Evolutionary conservation across 2,888 invertebrate genomes (phyloP).

Genomic region (Schizaphis graminum): DNA sequence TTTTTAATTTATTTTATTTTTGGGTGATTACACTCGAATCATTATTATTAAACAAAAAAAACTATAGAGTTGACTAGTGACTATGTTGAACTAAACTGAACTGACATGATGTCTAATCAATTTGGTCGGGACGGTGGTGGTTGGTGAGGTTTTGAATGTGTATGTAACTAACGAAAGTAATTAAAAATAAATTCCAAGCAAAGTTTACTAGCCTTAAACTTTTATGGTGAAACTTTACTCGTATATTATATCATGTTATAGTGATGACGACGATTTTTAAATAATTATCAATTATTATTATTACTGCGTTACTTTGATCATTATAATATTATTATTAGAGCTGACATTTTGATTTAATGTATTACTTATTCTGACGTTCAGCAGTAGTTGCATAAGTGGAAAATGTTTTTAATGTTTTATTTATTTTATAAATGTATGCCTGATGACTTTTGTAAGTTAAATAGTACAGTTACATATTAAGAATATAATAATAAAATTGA

Average conservation of each 20-base stretch:
- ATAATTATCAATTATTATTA: neutral
- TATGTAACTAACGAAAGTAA: neutral
- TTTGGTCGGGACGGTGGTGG: neutral
- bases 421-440: no score
- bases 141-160: neutral
- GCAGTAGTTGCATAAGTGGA: neutral
- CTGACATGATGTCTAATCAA: neutral
- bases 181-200: neutral
- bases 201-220: neutral
- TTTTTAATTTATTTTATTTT: no score
- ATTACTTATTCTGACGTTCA: neutral
- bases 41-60: neutral
- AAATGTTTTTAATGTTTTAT: neutral
- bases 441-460: no score
- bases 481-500: no score
- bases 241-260: neutral
- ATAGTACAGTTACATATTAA: no score
- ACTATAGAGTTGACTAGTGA: neutral
- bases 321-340: neutral
- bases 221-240: neutral
- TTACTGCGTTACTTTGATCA: neutral
- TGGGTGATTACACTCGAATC: neutral
- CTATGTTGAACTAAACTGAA: neutral
- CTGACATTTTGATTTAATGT: neutral
- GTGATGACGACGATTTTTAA: neutral